Percentiles rank a stretch among this genome's conserved stretches.
Conservation (phyloP, 2,797 vertebrate genomes). For the Oreochromis mossambicus region DNA sequence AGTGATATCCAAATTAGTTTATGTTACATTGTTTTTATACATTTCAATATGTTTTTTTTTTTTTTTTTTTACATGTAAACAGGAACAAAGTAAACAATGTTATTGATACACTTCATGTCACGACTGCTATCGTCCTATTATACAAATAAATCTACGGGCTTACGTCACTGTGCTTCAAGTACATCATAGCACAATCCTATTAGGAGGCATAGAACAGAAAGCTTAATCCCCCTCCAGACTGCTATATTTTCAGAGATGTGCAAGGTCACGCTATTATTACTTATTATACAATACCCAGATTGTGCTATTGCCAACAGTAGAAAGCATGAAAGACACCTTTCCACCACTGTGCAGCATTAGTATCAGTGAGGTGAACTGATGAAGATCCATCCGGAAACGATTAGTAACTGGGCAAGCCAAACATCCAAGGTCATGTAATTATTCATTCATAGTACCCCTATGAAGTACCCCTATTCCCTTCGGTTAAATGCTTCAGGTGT, state of each 20-base stretch:
- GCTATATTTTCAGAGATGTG: constrained; percentile 55
- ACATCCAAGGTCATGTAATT: constrained; percentile 20
- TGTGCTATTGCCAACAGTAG: constrained; percentile 57
- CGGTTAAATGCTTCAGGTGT: constrained; percentile 9
- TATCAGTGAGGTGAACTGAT: constrained; percentile 21
- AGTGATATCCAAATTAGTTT: constrained; percentile 81
- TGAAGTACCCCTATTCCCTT: background rate
- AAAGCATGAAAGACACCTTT: constrained; percentile 36
- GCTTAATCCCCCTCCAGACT: constrained; percentile 26
- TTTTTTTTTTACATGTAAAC: constrained; percentile 79
- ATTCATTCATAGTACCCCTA: constrained; percentile 4
- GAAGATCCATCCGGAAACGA: constrained; percentile 2
- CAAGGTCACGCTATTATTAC: constrained; percentile 65
- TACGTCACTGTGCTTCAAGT: constrained; percentile 49
- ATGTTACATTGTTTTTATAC: constrained; percentile 71
- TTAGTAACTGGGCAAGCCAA: constrained; percentile 9
- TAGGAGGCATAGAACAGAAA: constrained; percentile 39
- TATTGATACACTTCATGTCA: constrained; percentile 66
- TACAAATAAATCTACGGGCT: constrained; percentile 62
- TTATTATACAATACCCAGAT: constrained; percentile 47
- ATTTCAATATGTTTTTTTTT: constrained; percentile 53
- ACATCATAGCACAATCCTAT: constrained; percentile 46
- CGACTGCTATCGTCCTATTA: constrained; percentile 48
- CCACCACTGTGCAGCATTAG: constrained; percentile 45
- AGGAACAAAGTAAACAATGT: constrained; percentile 80